Evolutionary conservation across 2,888 invertebrate genomes (phyloP).

Genomic region (Ormyrus labotus): DNA sequence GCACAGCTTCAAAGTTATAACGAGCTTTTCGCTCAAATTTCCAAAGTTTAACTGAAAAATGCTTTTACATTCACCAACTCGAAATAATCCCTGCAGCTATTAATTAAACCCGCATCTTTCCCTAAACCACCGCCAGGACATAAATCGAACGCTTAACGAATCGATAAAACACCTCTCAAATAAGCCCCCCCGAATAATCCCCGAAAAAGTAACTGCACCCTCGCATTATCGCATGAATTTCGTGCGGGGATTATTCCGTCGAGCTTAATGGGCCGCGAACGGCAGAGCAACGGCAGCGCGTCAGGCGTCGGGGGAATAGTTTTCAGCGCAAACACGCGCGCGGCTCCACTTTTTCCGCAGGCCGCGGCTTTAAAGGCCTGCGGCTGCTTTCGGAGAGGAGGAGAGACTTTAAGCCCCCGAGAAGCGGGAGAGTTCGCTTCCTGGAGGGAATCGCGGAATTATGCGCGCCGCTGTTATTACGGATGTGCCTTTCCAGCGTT

Average conservation of each 20-base stretch:
- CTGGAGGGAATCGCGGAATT: constrained; percentile 10
- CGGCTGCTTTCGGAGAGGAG: neutral
- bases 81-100: too few species aligned
- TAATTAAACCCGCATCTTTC: too few species aligned
- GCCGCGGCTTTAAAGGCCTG: neutral
- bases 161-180: neutral
- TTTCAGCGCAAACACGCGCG: neutral
- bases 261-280: constrained; percentile 37
- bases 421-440: constrained; percentile 1
- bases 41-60: too few species aligned
- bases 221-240: too few species aligned
- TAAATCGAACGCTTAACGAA: neutral
- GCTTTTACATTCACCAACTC: too few species aligned
- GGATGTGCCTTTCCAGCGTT: neutral
- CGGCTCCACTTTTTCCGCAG: neutral
- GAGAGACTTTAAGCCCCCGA: neutral
- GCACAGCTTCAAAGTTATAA: too few species aligned
- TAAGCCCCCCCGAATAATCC: neutral
- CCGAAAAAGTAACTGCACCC: neutral
- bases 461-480: neutral
- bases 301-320: neutral
- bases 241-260: neutral
- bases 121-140: too few species aligned
- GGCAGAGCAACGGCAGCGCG: neutral
- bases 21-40: too few species aligned